A percentile compares a stretch with the other conserved stretches of the same genome.
Evolutionary conservation across 2,888 invertebrate species (phyloP).

Genomic region (Callyntrura sp.): DNA sequence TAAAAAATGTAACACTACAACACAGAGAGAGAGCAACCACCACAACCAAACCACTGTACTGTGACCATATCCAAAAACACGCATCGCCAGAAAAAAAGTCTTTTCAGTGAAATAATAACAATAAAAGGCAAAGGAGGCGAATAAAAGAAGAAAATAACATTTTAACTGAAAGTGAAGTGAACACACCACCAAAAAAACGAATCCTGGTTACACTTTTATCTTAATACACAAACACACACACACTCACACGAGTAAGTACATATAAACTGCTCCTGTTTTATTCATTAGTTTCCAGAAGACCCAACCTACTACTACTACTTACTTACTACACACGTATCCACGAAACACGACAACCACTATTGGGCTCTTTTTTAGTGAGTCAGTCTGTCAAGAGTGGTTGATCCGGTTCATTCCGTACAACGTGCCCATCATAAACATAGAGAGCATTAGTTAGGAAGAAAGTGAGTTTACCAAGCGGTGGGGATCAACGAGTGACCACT

Average conservation of each 20-base stretch:
- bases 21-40: not conserved
- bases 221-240: not conserved
- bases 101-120: not conserved
- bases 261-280: slow-evolving; percentile 39
- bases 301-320: no score
- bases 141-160: not conserved
- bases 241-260: no score
- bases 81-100: not conserved
- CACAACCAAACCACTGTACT: not conserved
- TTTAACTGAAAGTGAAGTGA: no score
- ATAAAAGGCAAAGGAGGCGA: not conserved
- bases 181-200: not conserved
- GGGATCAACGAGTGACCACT: no score
- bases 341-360: not conserved
- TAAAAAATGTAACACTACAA: not conserved
- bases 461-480: not conserved
- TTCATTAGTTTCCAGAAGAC: slow-evolving; percentile 31
- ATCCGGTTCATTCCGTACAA: slow-evolving; percentile 11
- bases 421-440: not conserved
- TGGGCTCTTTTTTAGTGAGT: not conserved
- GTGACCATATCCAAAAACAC: not conserved
- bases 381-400: slow-evolving; percentile 1
- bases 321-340: no score
- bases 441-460: not conserved
- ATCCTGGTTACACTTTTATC: not conserved